Percentiles rank a stretch among this genome's conserved stretches.
These are phyloP conservation scores for Patagioenas fasciata DNA, from an alignment of 2,113 vertebrate species.

Conservation along the genomic window DNA sequence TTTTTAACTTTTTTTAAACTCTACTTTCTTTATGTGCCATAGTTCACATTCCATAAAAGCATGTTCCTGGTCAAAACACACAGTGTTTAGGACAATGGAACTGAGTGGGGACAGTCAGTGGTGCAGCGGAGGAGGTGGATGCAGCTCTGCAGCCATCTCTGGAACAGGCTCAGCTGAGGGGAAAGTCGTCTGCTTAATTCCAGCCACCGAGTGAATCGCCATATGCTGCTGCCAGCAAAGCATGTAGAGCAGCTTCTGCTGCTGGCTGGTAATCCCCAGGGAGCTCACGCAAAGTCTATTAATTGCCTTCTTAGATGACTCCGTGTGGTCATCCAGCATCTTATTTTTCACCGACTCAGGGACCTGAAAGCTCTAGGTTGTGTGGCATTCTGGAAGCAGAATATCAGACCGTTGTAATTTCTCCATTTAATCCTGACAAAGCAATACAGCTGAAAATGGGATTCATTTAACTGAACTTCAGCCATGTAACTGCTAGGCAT, in stretches of 20 bases:
- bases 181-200: conserved; percentile 11
- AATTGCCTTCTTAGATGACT: conserved; percentile 12
- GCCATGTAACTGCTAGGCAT: background rate
- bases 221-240: conserved; percentile 37
- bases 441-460: background rate
- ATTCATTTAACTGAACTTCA: background rate
- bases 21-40: background rate
- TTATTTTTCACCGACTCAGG: background rate
- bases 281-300: conserved; percentile 22
- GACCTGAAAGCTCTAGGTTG: background rate
- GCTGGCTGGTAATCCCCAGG: conserved; percentile 1
- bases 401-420: background rate
- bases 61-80: background rate
- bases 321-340: background rate
- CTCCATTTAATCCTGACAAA: background rate
- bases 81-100: fast-evolving
- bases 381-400: background rate
- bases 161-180: background rate
- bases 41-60: background rate
- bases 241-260: conserved; percentile 30
- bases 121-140: background rate
- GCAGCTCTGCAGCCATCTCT: background rate
- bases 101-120: background rate
- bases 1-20: background rate
- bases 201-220: background rate